phyloP scores from a whole-genome alignment of 2,113 vertebrate species.

The Caloenas nicobarica region DNA sequence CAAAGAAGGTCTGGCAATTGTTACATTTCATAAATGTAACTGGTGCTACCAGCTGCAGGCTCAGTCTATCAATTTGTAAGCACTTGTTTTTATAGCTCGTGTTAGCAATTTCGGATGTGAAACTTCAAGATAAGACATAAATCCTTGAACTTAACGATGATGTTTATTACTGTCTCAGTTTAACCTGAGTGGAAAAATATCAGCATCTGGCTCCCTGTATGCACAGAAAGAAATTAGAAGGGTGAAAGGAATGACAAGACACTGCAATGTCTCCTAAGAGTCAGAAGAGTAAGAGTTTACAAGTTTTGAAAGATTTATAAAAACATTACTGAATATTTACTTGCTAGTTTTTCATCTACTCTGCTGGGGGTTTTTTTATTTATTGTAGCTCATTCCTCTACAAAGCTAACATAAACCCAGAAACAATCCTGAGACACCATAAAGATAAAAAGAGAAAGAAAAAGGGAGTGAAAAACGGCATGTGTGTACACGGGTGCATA shows the following conservation, averaged over 20 bases:
- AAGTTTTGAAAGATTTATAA: not conserved
- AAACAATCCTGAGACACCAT: not conserved
- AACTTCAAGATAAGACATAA: not conserved
- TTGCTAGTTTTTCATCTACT: not conserved
- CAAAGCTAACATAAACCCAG: not conserved
- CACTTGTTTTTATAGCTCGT: not conserved
- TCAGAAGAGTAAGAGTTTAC: not conserved
- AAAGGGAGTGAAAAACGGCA: not conserved
- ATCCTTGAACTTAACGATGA: not conserved
- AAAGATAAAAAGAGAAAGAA: not conserved
- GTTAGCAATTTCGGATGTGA: not conserved
- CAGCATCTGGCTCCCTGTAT: not conserved
- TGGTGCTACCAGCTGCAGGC: not conserved
- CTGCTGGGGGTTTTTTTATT: not conserved
- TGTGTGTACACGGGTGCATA: fast-evolving
- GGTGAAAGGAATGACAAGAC: not conserved
- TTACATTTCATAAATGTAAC: not conserved
- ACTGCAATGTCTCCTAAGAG: not conserved
- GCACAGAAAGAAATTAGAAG: not conserved
- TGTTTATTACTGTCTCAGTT: not conserved
- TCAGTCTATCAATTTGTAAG: not conserved
- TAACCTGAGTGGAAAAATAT: not conserved
- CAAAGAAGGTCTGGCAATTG: not conserved
- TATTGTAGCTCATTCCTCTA: not conserved
- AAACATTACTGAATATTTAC: not conserved